Percentiles rank a stretch among this genome's conserved stretches.
Evolutionary conservation across 2,888 invertebrate species (phyloP).

Genomic region (Catocala fraxini): DNA sequence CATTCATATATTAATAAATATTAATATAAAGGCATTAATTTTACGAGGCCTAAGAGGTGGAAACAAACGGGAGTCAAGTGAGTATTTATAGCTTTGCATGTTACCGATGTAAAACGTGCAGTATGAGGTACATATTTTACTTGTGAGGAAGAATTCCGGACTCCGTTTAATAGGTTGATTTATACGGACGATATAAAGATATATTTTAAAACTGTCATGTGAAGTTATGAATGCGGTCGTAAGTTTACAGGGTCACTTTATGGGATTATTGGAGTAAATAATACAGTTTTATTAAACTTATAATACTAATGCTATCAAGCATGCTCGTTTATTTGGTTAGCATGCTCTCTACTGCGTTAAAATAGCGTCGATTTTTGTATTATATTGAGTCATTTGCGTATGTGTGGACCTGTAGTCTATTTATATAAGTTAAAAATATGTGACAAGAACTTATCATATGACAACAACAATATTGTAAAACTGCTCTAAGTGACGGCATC

Average conservation of each 20-base stretch:
- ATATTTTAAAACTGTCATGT: constrained; percentile 31
- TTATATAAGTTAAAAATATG: too few relatives aligned
- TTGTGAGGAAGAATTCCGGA: constrained; percentile 49
- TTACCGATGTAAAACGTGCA: constrained; percentile 68
- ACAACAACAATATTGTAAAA: too few relatives aligned
- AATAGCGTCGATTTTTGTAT: too few relatives aligned
- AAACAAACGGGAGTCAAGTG: constrained; percentile 77
- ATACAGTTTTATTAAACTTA: neutral
- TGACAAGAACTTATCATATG: too few relatives aligned
- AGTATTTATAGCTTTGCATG: constrained; percentile 79
- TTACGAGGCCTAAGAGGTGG: constrained; percentile 83
- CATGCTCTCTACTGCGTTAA: too few relatives aligned
- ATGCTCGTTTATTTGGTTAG: neutral
- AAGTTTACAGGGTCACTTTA: neutral
- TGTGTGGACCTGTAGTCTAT: too few relatives aligned
- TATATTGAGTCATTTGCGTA: too few relatives aligned
- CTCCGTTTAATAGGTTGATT: constrained; percentile 56
- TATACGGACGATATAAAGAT: constrained; percentile 50
- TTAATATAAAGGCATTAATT: constrained; percentile 83
- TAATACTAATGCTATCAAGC: neutral
- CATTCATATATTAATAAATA: constrained; percentile 83
- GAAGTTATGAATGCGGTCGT: constrained; percentile 5
- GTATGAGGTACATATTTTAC: constrained; percentile 56
- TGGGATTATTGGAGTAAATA: neutral
- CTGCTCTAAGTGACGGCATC: too few relatives aligned